Conservation (phyloP, 2,888 invertebrate species). For the Sphaeridia pumilis region DNA sequence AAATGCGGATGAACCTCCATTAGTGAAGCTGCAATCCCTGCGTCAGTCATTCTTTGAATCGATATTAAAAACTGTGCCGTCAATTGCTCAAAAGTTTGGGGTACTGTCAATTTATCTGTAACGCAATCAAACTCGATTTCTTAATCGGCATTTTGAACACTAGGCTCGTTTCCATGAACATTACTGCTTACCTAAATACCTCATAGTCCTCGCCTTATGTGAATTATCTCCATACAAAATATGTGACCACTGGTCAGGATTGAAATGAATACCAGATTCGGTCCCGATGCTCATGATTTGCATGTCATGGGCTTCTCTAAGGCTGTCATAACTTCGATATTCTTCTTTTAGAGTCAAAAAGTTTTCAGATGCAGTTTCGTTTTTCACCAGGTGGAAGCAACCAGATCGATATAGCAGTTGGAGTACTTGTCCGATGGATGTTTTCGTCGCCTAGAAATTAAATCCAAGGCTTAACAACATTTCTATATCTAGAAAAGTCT, state of each 20-base stretch:
- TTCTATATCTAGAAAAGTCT: too few relatives aligned
- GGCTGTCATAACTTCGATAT: constrained; percentile 83
- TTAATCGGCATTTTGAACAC: too few relatives aligned
- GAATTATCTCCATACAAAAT: constrained; percentile 87
- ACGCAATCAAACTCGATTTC: too few relatives aligned
- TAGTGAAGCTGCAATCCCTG: constrained; percentile 22
- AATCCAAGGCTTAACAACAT: too few relatives aligned
- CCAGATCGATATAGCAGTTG: constrained; percentile 94
- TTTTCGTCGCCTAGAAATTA: constrained; percentile 84
- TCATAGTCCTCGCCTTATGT: constrained; percentile 97
- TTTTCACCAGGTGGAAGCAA: constrained; percentile 95
- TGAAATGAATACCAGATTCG: constrained; percentile 90
- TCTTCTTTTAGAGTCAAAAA: constrained; percentile 97
- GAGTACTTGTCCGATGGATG: constrained; percentile 97
- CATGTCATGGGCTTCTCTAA: constrained; percentile 91
- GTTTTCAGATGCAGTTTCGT: constrained; percentile 72
- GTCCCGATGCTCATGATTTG: constrained; percentile 98
- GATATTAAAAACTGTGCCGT: constrained; percentile 28
- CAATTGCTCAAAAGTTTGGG: constrained; percentile 28
- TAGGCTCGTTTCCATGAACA: too few relatives aligned
- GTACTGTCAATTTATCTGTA: constrained; percentile 30
- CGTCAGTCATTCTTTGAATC: constrained; percentile 26
- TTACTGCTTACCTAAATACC: constrained; percentile 61
- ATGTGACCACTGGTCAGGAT: constrained; percentile 97
- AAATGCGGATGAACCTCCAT: constrained; percentile 25